Evolutionary conservation across 2,113 vertebrate species (phyloP), one percentile per base, ranked within the genome.

Genomic region (Phocoena phocoena): DNA sequence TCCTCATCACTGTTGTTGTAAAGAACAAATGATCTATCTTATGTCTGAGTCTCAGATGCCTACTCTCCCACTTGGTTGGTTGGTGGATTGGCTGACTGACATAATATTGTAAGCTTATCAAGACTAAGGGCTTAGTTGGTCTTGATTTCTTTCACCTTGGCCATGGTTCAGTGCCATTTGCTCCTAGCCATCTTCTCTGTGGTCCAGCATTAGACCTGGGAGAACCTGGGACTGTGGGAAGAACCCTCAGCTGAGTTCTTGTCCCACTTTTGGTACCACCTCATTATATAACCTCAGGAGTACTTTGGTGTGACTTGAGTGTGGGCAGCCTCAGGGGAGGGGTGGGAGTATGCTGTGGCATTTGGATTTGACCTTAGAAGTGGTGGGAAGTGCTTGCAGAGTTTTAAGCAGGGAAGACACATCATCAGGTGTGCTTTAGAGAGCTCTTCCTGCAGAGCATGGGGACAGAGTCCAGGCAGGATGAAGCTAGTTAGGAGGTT

Each of bases 311-410:
- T 76, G 84, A 33, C 36, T 86, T 9, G 41, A 92, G 21, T 11
- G 1, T 25, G 38, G 33, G 31, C 62, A 80, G 55, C 36, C 36
- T 41, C 6, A 1, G 62, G 2, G 38, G 31, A 74, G n/a, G 44
- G n/a, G 41, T 9, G 0, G 31, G 47, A 70, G 1, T 31, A 0
- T 10, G 20, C 14, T 15, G 0, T 5, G 63, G 13, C 8, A 3
- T 50, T 87, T 90, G 44, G 38, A 50, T 73, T 92, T 93, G 36
- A 41, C 60, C 65, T 28, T 23, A 31, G 73, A 90, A 71, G 33
- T 14, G 3, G 62, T 70, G 21, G 41, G 63, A 93, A 9, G 67
- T 31, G 8, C 44, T 71, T 15, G 44, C 28, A 92, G 33, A 60
- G 21, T 8, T 58, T 76, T 53, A 28, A 80, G 8, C 36, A 33